Evolutionary conservation across 2,797 vertebrate genomes (phyloP), one percentile per base, ranked within the genome.

Genomic region (Gobio occitaniae): DNA sequence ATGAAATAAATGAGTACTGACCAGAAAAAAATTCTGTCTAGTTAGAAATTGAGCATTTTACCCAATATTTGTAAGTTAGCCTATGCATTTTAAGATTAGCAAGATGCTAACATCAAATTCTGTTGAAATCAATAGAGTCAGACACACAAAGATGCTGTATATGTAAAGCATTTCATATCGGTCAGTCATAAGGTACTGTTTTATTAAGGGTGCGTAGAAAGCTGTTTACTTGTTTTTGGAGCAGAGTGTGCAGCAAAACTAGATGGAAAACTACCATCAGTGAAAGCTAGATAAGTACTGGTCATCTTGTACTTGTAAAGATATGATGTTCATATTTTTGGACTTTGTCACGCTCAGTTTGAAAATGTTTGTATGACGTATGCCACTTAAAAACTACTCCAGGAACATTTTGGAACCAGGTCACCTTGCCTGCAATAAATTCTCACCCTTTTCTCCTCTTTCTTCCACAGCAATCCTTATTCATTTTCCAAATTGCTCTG

Each of bases 371-470:
- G 47, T 52, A 69, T 84, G 59, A 83, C 44, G 70, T 83, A 65
- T 17, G 44, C 25, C 29, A 76, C 59, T 83, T 76, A 76, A 48
- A 74, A 83, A 52, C 9, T 47, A 83, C 32, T 83, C 47, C 44
- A 76, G 59, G 82, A 83, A 83, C 32, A 83, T 71, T 82, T 56
- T 52, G 65, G 61, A 82, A 82, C 13, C 56, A 72, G 66, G 59
- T 83, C 68, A 48, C 66, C 81, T 61, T 13, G 3, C 69, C 41
- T 56, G 6, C 61, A 65, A 79, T 80, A 87, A 80, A 80, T 84
- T 87, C 61, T 80, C 86, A 80, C 76, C 82, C 61, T 59, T 80
- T 78, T 75, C 7, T 6, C 63, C 75, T 21, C 48, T 66, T 78
- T 82, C 32, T 44, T 78, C 72, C 41, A 86, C 63, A 70, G 8